phyloP scores from a whole-genome alignment of 2,113 vertebrate species.

The Microtus pennsylvanicus region DNA sequence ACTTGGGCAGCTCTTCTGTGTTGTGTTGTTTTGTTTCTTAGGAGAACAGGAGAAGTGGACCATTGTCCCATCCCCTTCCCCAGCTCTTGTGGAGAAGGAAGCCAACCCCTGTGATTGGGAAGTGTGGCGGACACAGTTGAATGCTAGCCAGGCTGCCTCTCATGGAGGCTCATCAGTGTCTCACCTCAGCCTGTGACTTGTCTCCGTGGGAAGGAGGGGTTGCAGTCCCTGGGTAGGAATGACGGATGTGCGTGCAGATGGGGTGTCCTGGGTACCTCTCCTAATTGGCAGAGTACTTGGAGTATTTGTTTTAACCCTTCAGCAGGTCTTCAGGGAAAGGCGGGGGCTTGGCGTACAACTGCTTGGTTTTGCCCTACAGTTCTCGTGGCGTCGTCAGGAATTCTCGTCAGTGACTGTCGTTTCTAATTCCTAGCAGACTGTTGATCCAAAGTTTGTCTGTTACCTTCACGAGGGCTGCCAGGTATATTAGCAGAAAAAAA shows the following conservation, averaged over 20 bases:
- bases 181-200: slow-evolving; percentile 40
- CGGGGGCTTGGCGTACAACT: background rate
- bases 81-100: slow-evolving; percentile 40
- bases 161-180: slow-evolving; percentile 34
- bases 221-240: slow-evolving; percentile 45
- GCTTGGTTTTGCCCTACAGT: background rate
- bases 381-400: background rate
- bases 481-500: slow-evolving; percentile 51
- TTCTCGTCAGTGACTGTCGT: background rate
- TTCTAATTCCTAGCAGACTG: slow-evolving; percentile 61
- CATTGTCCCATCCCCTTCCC: background rate
- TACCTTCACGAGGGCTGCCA: background rate
- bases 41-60: slow-evolving; percentile 18
- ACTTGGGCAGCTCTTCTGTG: slow-evolving; percentile 45
- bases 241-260: background rate
- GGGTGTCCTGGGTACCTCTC: background rate
- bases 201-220: slow-evolving; percentile 58
- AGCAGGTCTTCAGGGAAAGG: background rate
- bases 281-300: background rate
- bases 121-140: slow-evolving; percentile 53
- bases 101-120: slow-evolving; percentile 47
- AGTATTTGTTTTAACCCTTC: slow-evolving; percentile 36
- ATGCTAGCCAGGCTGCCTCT: background rate
- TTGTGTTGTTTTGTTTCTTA: slow-evolving; percentile 68
- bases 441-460: slow-evolving; percentile 42